Percentiles rank a stretch among this genome's conserved stretches.
phyloP scores from a whole-genome alignment of 2,113 vertebrate species.

The Brachyhypopomus occidentalis region DNA sequence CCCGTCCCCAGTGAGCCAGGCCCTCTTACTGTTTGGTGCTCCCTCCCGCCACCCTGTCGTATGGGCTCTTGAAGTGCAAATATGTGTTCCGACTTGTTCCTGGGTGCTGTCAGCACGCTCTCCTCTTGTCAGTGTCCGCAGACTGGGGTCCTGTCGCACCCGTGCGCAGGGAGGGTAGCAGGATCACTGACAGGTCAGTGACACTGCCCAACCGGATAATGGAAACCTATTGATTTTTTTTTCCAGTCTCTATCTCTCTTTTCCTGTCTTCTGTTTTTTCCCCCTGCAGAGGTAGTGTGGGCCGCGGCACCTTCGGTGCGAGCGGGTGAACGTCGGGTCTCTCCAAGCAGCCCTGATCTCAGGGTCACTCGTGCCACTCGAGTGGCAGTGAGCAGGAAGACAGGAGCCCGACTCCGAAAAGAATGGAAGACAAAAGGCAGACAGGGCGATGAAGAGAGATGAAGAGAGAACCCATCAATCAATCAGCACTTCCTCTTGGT shows the following conservation, averaged over 20 bases:
- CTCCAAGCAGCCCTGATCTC: conserved; percentile 83
- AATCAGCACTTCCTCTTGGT: conserved; percentile 31
- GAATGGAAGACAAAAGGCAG: conserved; percentile 11
- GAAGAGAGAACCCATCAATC: conserved; percentile 32
- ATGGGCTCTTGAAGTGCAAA: conserved; percentile 86
- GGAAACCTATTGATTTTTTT: conserved; percentile 98
- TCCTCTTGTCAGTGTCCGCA: conserved; percentile 93
- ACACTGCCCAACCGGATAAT: conserved; percentile 96
- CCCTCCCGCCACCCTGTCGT: conserved; percentile 72
- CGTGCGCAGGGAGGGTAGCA: conserved; percentile 79
- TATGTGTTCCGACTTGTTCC: conserved; percentile 93
- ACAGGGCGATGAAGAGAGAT: background rate
- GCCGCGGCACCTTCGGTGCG: conserved; percentile 80
- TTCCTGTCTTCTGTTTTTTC: conserved; percentile 20
- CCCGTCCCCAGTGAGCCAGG: conserved; percentile 55
- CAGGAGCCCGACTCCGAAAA: conserved; percentile 23
- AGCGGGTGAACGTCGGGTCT: conserved; percentile 76
- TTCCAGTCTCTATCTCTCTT: conserved; percentile 39
- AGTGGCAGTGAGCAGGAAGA: conserved; percentile 25
- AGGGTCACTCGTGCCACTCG: conserved; percentile 62
- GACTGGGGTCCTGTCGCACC: conserved; percentile 85
- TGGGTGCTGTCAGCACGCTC: conserved; percentile 88
- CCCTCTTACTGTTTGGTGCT: conserved; percentile 76
- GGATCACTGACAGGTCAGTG: conserved; percentile 98
- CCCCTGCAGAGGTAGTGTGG: conserved; percentile 59